Evolutionary conservation across 2,113 vertebrate genomes (phyloP).

Genomic region (Zingel zingel): DNA sequence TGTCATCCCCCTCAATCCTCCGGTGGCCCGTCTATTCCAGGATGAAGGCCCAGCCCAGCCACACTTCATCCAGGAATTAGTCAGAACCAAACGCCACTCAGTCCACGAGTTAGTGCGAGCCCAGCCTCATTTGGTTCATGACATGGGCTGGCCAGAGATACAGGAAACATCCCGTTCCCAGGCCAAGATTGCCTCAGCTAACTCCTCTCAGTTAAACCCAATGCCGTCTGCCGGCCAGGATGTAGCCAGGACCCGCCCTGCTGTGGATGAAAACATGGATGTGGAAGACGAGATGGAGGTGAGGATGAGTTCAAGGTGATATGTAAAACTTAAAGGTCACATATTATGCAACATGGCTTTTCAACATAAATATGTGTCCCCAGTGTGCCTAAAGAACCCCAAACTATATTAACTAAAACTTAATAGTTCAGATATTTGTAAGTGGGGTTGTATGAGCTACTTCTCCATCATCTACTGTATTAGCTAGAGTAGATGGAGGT

Average conservation of each 20-base stretch:
- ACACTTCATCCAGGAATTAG: conserved; percentile 55
- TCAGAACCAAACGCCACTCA: conserved; percentile 56
- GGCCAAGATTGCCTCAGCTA: conserved; percentile 24
- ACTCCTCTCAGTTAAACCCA: conserved; percentile 35
- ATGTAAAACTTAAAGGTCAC: neutral
- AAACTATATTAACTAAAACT: no score
- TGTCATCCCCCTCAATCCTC: conserved; percentile 16
- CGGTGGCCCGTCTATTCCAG: conserved; percentile 1
- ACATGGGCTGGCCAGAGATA: conserved; percentile 68
- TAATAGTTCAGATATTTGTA: no score
- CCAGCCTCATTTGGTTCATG: conserved; percentile 71
- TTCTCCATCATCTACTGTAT: no score
- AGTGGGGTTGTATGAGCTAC: no score
- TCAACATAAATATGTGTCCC: no score
- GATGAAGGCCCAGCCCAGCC: conserved; percentile 29
- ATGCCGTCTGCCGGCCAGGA: conserved; percentile 2
- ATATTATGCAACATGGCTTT: no score
- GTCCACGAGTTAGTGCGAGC: conserved; percentile 57
- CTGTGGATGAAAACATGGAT: conserved; percentile 40
- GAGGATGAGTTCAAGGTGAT: conserved; percentile 31
- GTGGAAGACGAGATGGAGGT: conserved; percentile 75
- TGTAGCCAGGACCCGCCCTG: neutral
- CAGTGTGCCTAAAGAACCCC: no score
- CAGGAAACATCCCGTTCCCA: conserved; percentile 45
- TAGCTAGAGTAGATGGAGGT: no score